These are phyloP conservation scores for Anguilla marmorata DNA, from an alignment of 2,797 vertebrate species.

Conservation along the genomic window DNA sequence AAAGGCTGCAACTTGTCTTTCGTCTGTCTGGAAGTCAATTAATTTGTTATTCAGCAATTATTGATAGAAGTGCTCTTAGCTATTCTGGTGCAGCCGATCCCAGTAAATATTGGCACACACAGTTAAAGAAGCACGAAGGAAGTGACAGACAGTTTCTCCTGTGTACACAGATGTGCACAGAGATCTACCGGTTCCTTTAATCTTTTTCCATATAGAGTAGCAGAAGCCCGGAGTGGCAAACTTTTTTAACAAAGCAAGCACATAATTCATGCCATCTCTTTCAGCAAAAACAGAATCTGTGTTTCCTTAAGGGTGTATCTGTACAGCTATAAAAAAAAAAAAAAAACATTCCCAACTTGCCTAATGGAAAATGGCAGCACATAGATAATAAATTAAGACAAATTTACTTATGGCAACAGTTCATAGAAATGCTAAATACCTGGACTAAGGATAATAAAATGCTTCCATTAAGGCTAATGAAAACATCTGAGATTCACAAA, in stretches of 20 bases:
- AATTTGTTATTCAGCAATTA: constrained; percentile 17
- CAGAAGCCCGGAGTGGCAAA: not conserved
- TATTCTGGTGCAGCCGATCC: not conserved
- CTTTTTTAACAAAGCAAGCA: not conserved
- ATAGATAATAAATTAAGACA: not conserved
- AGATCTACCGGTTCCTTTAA: not conserved
- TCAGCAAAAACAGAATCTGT: not conserved
- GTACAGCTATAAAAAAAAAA: not conserved
- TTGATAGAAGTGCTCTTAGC: constrained; percentile 1
- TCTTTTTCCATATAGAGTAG: not conserved
- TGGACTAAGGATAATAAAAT: not conserved
- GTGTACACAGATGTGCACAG: not conserved
- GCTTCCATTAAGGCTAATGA: too few relatives aligned
- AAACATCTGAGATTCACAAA: too few relatives aligned
- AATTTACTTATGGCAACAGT: not conserved
- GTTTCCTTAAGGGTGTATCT: not conserved
- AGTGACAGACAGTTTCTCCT: not conserved
- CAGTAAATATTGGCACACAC: not conserved
- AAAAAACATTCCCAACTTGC: not conserved
- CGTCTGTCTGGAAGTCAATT: constrained; percentile 1
- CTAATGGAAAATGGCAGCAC: not conserved
- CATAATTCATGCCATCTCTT: not conserved
- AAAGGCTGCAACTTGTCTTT: not conserved
- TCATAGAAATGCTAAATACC: not conserved
- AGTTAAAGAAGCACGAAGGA: not conserved